A percentile compares a stretch with the other conserved stretches of the same genome.
phyloP scores from a whole-genome alignment of 1,140 invertebrate species.

The Psilanteris sp. region DNA sequence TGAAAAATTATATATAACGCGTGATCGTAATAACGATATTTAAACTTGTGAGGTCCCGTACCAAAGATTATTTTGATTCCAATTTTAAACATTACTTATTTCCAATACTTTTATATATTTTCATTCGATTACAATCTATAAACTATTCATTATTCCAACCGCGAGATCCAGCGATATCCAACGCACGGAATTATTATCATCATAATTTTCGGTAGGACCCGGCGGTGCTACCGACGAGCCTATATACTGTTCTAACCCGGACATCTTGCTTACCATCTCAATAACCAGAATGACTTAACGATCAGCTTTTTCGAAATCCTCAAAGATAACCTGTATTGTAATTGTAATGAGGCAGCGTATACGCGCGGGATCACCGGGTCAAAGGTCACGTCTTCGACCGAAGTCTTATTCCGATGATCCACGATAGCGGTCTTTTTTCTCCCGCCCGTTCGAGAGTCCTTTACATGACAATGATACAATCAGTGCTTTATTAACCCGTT shows the following conservation, averaged over 20 bases:
- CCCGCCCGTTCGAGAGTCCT: not conserved
- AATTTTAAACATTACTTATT: too few species aligned
- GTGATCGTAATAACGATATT: too few species aligned
- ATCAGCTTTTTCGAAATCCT: conserved; percentile 66
- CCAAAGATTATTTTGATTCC: too few species aligned
- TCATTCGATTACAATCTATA: too few species aligned
- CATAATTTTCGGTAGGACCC: conserved; percentile 31
- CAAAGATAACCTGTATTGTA: conserved; percentile 74
- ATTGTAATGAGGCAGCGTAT: conserved; percentile 77
- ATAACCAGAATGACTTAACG: conserved; percentile 74
- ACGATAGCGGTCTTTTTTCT: conserved; percentile 22
- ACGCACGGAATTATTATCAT: conserved; percentile 41
- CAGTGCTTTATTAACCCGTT: too few species aligned
- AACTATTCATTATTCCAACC: too few species aligned
- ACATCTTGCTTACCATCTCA: conserved; percentile 74
- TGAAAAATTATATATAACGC: too few species aligned
- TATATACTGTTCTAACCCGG: conserved; percentile 23
- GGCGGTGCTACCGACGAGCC: conserved; percentile 14
- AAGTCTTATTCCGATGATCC: conserved; percentile 39
- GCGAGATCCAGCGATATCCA: conserved; percentile 4
- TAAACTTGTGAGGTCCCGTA: too few species aligned
- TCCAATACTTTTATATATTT: too few species aligned
- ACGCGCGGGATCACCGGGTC: conserved; percentile 57
- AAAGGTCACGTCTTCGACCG: conserved; percentile 52
- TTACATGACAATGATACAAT: conserved; percentile 11